Conservation (phyloP, 2,113 vertebrate genomes). For the Psittacus erithacus region DNA sequence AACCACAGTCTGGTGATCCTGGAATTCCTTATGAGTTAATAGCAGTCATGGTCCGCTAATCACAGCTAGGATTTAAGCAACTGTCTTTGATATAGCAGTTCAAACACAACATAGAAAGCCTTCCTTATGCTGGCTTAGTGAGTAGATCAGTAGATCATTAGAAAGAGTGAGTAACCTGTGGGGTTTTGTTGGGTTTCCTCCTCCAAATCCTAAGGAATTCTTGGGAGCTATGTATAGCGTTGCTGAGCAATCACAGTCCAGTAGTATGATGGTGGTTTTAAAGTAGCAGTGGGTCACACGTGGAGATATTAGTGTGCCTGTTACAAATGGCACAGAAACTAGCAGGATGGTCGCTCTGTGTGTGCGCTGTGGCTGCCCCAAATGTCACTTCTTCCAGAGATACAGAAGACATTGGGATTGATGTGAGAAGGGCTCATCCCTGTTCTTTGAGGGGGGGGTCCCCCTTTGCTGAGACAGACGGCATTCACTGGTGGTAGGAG, state of each 20-base stretch:
- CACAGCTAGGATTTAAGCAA: slow-evolving; percentile 29
- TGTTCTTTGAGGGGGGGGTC: background rate
- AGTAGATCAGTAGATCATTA: background rate
- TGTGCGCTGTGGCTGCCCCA: background rate
- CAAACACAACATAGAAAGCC: background rate
- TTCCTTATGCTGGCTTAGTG: background rate
- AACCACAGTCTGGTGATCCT: slow-evolving; percentile 44
- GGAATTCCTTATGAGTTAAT: slow-evolving; percentile 54
- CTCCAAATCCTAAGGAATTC: background rate
- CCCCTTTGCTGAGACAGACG: background rate
- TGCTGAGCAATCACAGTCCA: background rate
- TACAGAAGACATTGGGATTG: accelerated
- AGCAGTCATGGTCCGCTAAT: slow-evolving; percentile 48
- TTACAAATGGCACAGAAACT: background rate
- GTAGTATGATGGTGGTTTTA: background rate
- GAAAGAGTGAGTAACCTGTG: background rate
- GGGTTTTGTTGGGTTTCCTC: background rate
- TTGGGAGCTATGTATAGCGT: accelerated
- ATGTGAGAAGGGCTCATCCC: background rate
- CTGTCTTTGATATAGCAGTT: slow-evolving; percentile 17
- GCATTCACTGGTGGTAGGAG: background rate
- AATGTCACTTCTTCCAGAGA: background rate
- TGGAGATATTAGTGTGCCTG: background rate
- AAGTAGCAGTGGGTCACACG: background rate
- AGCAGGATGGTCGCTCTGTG: background rate